Base-by-base conservation (phyloP, 1,140 invertebrate species). In the Orchesella cincta region DNA sequence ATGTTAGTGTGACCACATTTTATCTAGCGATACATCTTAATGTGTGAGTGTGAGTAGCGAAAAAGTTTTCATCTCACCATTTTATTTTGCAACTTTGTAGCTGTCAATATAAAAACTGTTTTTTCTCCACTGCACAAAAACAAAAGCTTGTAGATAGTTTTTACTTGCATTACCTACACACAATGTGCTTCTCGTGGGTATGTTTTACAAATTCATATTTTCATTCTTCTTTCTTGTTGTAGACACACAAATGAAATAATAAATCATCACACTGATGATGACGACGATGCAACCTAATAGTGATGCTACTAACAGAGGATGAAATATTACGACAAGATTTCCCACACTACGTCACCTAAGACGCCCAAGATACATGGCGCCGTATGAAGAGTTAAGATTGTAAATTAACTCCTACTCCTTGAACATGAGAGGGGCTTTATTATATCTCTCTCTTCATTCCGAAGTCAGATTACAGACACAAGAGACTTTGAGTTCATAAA, bases 251-350 rank as follows among this genome's bases (percentile, higher is more conserved):
- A 20, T 20, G 20, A 46, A 8, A 20, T 46, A 46, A 46, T 46
- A 46, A 46, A 46, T 46, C 39, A 46, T 20, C 20, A 20, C 20
- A 20, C 20, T 46, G 39, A 46, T 46, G 39, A 46, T 46, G 20
- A 20, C 39, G 20, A 46, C 8, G 20, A 20, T 8, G 20, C 8
- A 12, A 8, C 39, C 8, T 46, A 46, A 46, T 46, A 12, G 8
- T 46, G 20, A 46, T 46, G 39, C 39, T 20, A 46, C 8, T 46
- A 12, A 46, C 39, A 12, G 52, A 57, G 8, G 52, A 57, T 18
- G 52, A 57, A 57, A 57, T 57, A 57, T 57, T 57, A 57, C 52
- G 39, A 46, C 39, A 57, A 57, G 23, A 57, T 57, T n/a, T 57
- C 52, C 52, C 52, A 57, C 52, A 57, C 52, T 57, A 18, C 52